Conservation (phyloP, 2,888 invertebrate genomes). For the Itoplectis maculator region DNA sequence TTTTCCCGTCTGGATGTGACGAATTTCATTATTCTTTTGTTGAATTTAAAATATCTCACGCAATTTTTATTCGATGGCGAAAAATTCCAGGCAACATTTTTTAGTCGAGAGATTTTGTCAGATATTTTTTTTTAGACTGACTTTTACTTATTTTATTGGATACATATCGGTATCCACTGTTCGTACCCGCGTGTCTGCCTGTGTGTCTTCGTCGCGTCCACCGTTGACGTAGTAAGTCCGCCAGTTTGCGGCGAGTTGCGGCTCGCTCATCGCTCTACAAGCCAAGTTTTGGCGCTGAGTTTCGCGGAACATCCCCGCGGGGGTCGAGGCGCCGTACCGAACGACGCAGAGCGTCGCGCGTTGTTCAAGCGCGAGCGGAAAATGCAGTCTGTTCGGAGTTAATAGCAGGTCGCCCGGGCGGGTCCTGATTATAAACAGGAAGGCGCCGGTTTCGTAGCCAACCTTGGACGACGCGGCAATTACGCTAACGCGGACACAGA, state of each 20-base stretch:
- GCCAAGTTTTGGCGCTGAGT: conserved; percentile 10
- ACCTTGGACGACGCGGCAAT: conserved; percentile 27
- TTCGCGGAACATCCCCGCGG: conserved; percentile 41
- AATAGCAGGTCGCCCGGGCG: conserved; percentile 52
- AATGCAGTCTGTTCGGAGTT: conserved; percentile 33
- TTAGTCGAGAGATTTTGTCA: too few relatives aligned
- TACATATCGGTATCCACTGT: background rate
- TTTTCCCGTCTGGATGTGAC: too few relatives aligned
- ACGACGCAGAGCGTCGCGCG: conserved; percentile 1
- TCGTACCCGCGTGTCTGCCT: too few relatives aligned
- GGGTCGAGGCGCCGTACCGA: conserved; percentile 42
- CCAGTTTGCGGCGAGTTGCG: background rate
- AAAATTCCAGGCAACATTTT: too few relatives aligned
- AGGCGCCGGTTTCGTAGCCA: conserved; percentile 56
- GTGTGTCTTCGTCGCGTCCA: background rate
- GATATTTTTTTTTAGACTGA: too few relatives aligned
- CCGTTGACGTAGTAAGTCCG: background rate
- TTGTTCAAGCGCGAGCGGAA: conserved; percentile 35
- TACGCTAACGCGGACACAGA: background rate
- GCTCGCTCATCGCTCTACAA: too few relatives aligned
- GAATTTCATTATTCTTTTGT: too few relatives aligned
- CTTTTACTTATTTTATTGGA: too few relatives aligned
- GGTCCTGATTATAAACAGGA: conserved; percentile 62
- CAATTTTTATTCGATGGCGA: too few relatives aligned
- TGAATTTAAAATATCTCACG: too few relatives aligned